Conservation (phyloP, 2,888 invertebrate species). For the Operophtera brumata region DNA sequence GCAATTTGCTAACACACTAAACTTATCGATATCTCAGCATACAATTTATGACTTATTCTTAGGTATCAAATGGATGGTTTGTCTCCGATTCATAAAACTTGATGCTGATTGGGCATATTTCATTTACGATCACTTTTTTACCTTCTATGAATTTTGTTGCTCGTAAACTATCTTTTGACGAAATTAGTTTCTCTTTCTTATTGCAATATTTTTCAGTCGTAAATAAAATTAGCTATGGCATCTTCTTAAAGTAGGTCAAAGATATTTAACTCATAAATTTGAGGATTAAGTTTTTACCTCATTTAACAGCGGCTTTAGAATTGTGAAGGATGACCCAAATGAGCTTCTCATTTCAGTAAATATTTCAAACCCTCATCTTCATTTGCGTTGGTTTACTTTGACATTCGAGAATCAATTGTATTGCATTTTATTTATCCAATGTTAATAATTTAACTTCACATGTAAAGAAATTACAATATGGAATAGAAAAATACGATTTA, state of each 20-base stretch:
- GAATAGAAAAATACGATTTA: too few relatives aligned
- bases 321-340: constrained; percentile 21
- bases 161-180: not conserved
- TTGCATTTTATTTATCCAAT: not conserved
- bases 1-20: constrained; percentile 42
- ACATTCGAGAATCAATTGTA: not conserved
- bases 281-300: constrained; percentile 34
- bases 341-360: constrained; percentile 17
- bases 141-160: too few relatives aligned
- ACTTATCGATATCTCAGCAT: constrained; percentile 31
- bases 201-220: constrained; percentile 7
- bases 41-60: constrained; percentile 29
- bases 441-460: too few relatives aligned
- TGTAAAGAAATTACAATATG: too few relatives aligned
- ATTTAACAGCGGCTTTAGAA: constrained; percentile 28
- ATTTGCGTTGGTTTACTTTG: not conserved
- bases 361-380: constrained; percentile 15
- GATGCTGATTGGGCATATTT: too few relatives aligned
- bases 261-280: constrained; percentile 37
- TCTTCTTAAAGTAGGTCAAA: constrained; percentile 40
- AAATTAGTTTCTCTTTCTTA: not conserved
- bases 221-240: constrained; percentile 31
- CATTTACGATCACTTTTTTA: too few relatives aligned
- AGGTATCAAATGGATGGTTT: constrained; percentile 4
- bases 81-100: not conserved